Base-by-base conservation (phyloP, 92 coral and sea anemone genomes). In the Phenganax stokvisi region DNA sequence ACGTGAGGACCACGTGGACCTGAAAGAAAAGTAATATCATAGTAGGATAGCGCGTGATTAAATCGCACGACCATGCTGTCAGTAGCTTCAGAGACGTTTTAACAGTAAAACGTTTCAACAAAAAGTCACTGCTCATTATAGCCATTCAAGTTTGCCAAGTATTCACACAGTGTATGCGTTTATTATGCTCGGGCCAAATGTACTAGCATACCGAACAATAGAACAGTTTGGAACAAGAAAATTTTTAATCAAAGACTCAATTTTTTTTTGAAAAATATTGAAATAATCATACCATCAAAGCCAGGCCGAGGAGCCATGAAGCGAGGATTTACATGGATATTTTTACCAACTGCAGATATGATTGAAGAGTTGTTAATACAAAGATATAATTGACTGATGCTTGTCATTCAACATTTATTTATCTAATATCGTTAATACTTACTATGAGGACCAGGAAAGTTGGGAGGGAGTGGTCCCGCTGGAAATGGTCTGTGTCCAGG, bases 321-420 rank as follows among this genome's bases (percentile, higher is more conserved):
- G 63, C 89, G 96, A 20, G 96, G 96, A 71, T 91, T 91, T 57
- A 91, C 86, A 51, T 91, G 96, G 15, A 91, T 91, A 57, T 91
- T 91, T 77, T 91, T 91, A 51, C 92, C 96, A 30, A 84, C 84
- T 62, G 90, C 90, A 61, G 90, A 82, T 84, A 92, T 89, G 44
- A 27, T 81, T 76, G 67, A 30, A 78, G 52, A 25, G 55, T 5
- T 12, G 15, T 5, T 56, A 51, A 54, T 30, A 52, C 57, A 37
- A 4, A 44, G 57, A 72, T 6, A 54, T 9, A 62, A 62, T n/a
- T 6, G 29, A 68, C 51, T 20, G 25, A 20, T 20, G 25, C 51
- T 9, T 25, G 31, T 5, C 27, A 71, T 8, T 30, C 13, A 30
- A 10, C 76, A 16, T 31, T 56, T 31, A 47, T 71, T 20, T 20